Evolutionary conservation across 2,113 vertebrate species (phyloP).

Genomic region (Eulacestoma nigropectus): DNA sequence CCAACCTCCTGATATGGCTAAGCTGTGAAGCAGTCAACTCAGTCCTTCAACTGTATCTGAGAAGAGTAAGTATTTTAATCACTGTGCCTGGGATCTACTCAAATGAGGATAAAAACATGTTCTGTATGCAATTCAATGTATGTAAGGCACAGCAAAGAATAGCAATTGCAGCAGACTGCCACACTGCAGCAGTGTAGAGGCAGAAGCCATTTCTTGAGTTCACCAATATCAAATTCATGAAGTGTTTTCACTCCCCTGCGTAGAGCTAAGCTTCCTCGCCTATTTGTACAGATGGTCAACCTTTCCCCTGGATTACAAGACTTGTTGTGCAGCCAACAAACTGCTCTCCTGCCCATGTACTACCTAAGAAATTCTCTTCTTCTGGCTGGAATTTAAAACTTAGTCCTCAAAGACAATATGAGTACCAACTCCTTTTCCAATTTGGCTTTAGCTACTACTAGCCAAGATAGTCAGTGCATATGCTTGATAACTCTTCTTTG

Average conservation of each 20-base stretch:
- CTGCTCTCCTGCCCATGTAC: neutral
- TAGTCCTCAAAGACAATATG: neutral
- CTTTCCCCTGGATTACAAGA: constrained; percentile 14
- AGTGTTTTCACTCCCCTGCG: neutral
- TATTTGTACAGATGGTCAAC: constrained; percentile 53
- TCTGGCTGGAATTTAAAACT: neutral
- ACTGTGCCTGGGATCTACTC: neutral
- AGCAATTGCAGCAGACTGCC: neutral
- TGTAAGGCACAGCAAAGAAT: neutral
- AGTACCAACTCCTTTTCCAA: neutral
- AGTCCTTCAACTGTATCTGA: neutral
- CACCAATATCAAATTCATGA: neutral
- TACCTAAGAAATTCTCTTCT: neutral
- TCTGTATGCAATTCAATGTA: neutral
- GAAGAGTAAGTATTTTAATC: neutral
- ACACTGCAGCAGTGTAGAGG: neutral
- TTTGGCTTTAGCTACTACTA: neutral
- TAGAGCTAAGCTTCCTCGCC: neutral
- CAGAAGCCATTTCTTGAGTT: neutral
- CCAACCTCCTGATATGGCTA: neutral
- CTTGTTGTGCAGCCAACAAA: constrained; percentile 12
- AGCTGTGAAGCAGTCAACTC: neutral
- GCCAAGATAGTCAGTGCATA: neutral
- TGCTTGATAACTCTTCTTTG: neutral
- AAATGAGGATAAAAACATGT: neutral